Conservation (phyloP, 2,797 vertebrate genomes). For the Sebastiscus albofasciatus region DNA sequence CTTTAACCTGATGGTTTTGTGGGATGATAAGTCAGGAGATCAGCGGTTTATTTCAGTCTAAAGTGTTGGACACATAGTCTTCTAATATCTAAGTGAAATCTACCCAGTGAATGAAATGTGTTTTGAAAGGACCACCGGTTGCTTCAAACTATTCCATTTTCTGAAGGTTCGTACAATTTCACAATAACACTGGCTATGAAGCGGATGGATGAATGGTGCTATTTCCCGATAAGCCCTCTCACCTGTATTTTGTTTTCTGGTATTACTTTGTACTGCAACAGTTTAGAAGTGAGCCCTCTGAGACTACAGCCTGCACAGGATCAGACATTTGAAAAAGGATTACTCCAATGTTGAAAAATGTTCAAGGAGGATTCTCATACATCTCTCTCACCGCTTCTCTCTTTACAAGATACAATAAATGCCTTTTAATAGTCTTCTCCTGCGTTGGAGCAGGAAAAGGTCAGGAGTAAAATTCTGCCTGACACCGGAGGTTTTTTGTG, state of each 20-base stretch:
- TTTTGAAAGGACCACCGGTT: background rate
- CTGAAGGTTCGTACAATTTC: background rate
- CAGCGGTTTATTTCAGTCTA: background rate
- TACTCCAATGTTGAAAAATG: conserved; percentile 26
- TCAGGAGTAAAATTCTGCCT: conserved; percentile 50
- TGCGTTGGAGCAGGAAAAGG: conserved; percentile 41
- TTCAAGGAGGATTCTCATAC: conserved; percentile 10
- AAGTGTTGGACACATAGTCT: background rate
- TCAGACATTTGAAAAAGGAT: conserved; percentile 36
- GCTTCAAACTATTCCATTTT: background rate
- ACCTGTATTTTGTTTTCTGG: background rate
- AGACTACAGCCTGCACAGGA: background rate
- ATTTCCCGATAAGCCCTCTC: background rate
- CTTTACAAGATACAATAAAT: conserved; percentile 55
- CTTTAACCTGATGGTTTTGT: too few species aligned
- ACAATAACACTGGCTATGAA: background rate
- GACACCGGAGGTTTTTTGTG: conserved; percentile 47
- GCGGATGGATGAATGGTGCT: background rate
- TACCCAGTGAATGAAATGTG: background rate
- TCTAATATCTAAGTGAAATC: background rate
- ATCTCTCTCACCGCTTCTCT: conserved; percentile 10
- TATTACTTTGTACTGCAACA: background rate
- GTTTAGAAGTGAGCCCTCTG: background rate
- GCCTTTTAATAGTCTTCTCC: conserved; percentile 50
- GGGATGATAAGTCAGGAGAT: too few species aligned